Evolutionary conservation across 1,140 invertebrate genomes (phyloP).

Genomic region (Ceratosolen solmsi): DNA sequence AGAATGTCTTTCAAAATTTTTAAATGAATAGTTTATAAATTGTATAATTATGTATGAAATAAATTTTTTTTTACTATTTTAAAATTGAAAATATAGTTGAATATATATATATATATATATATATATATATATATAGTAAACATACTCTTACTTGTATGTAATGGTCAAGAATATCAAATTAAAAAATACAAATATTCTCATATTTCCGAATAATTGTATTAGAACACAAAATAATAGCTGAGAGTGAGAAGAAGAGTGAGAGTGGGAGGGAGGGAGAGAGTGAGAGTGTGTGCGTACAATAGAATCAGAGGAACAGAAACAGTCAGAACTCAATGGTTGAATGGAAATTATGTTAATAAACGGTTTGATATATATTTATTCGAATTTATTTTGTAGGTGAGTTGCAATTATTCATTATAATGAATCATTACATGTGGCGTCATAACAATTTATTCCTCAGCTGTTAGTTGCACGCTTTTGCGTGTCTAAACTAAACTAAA

Average conservation of each 20-base stretch:
- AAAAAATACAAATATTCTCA: no score
- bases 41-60: no score
- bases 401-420: slow-evolving; percentile 47
- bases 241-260: neutral
- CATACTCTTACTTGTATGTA: neutral
- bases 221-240: neutral
- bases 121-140: no score
- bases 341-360: slow-evolving; percentile 40
- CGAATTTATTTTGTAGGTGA: slow-evolving; percentile 42
- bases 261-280: neutral
- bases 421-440: slow-evolving; percentile 37
- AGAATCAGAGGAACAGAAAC: neutral
- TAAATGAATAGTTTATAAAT: no score
- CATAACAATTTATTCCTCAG: slow-evolving; percentile 19
- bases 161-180: neutral
- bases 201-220: no score
- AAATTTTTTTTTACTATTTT: no score
- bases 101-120: no score
- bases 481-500: slow-evolving; percentile 40
- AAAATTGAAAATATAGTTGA: no score
- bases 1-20: no score
- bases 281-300: neutral
- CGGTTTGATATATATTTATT: slow-evolving; percentile 50
- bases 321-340: neutral
- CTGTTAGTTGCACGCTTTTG: slow-evolving; percentile 15